Evolutionary conservation across 2,888 invertebrate genomes (phyloP), one percentile per base, ranked within the genome.

Genomic region (Aproaerema taeniolella): DNA sequence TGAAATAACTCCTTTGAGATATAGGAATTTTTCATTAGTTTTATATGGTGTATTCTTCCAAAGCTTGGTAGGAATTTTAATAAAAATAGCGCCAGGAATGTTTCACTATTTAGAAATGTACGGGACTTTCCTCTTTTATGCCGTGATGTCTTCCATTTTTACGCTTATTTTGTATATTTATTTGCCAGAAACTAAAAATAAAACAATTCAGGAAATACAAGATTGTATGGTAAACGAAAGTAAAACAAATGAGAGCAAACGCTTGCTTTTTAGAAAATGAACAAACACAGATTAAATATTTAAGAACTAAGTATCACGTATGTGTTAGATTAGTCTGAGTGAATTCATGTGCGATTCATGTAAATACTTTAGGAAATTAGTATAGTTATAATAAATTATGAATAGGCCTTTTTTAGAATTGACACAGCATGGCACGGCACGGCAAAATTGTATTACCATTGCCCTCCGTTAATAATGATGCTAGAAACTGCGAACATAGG

Each of bases 1-100:
- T 0, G 76, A 77, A 55, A 46, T 76, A n/a, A 64, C 68, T 42
- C 67, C 75, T 20, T 49, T 63, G 29, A 61, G 60, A 12, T 67
- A 58, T 42, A 69, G 72, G 51, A 68, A 60, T 33, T 50, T 59
- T 0, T 62, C 62, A 5, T 55, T 65, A 6, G 54, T 64, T 0
- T 45, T 71, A 29, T 45, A 64, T 0, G 58, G 62, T n/a, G 46
- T 65, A 15, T 53, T 58, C 49, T 58, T 59, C 8, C 60, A 64
- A 29, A 41, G 66, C 31, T 63, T 65, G 58, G 2, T 26, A 3
- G 65, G 63, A 1, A 55, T 59, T 3, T 52, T 65, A 32, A 46
- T 71, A 2, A 74, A 74, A 59, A 42, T 67, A 29, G 61, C 74
- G 1, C 73, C 73, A 0, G 46, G 47, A 26, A 53, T 74, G 33